Evolutionary conservation across 1,140 invertebrate genomes (phyloP), one percentile per base, ranked within the genome.

Genomic region (Scaptomyza montana): DNA sequence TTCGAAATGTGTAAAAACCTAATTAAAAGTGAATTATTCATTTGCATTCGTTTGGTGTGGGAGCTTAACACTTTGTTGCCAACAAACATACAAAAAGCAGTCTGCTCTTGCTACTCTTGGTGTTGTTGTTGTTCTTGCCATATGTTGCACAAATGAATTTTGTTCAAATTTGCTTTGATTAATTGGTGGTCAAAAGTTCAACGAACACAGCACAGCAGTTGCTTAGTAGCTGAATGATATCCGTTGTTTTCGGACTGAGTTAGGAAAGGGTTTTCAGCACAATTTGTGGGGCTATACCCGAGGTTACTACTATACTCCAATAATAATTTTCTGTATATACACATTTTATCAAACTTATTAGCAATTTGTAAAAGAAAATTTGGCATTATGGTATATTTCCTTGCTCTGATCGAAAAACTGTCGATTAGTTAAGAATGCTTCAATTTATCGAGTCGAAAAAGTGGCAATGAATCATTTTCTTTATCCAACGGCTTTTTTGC

Each of bases 121-220:
- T 54, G 49, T 63, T 74, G 45, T 30, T 75, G 13, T 71, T 71
- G 66, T 66, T 71, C 50, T 74, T 49, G 62, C 78, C 82, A 87
- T 87, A 77, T 87, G 82, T 82, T 89, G 82, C 82, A 86, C 74
- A 74, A 79, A 87, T 82, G 84, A 87, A 89, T 82, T 72, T 89
- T 82, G 82, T 82, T 89, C 49, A 87, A 87, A 89, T 87, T 70
- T 76, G 64, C 81, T 71, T 84, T 87, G 84, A 87, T 87, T 87
- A 87, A 87, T 87, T 87, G 84, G 84, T 87, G 84, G 84, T 87
- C 84, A 87, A 87, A 87, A 89, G 84, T 87, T 89, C 84, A 89
- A 80, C 72, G 72, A 56, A 79, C 68, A 66, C 28, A 19, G 53
- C 61, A 54, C 67, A 82, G 70, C 62, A 57, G 72, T 71, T 82